phyloP scores from a whole-genome alignment of 1,140 invertebrate species.

The Camponotus floridanus region DNA sequence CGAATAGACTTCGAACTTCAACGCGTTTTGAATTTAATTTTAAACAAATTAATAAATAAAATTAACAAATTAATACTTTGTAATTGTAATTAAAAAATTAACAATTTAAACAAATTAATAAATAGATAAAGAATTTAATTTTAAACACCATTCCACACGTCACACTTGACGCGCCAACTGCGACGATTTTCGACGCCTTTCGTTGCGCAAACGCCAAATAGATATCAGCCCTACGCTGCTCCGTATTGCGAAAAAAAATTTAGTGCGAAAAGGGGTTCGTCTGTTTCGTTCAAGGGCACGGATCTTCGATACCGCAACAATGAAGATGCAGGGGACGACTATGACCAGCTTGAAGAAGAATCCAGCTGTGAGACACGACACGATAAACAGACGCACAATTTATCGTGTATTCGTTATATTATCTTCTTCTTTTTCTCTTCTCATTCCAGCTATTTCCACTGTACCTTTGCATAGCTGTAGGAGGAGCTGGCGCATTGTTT shows the following conservation, averaged over 20 bases:
- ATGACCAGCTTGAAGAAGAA: constrained; percentile 87
- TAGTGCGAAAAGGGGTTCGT: background rate
- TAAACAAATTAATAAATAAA: too few species aligned
- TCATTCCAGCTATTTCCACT: constrained; percentile 91
- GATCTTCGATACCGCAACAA: background rate
- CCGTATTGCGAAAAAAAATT: background rate
- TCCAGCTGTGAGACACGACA: constrained; percentile 87
- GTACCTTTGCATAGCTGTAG: constrained; percentile 90
- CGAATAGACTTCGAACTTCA: too few species aligned
- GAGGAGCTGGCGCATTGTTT: constrained; percentile 87
- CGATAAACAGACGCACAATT: background rate
- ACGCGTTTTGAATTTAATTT: too few species aligned
- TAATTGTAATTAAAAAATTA: too few species aligned
- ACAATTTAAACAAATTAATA: too few species aligned
- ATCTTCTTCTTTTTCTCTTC: background rate
- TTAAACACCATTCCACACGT: too few species aligned
- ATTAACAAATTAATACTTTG: too few species aligned
- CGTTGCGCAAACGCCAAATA: background rate
- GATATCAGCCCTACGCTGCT: background rate
- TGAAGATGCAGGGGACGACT: constrained; percentile 75
- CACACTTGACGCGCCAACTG: too few species aligned
- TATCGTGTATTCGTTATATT: background rate
- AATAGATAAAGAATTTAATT: too few species aligned
- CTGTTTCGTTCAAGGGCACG: background rate
- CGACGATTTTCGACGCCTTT: background rate